phyloP scores from a whole-genome alignment of 2,797 vertebrate species.

The Ceyx erithaca region DNA sequence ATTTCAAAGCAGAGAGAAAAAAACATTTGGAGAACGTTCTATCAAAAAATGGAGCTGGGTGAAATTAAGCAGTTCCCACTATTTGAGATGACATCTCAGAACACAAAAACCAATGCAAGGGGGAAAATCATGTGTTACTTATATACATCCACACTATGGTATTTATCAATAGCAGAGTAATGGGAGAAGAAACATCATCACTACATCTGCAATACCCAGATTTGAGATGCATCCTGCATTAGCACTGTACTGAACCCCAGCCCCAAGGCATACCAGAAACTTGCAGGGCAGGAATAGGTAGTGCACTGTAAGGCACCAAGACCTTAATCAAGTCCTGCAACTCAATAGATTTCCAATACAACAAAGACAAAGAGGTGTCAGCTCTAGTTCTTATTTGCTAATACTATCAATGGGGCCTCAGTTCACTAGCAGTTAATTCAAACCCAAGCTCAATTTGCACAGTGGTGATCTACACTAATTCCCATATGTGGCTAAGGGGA shows the following conservation, averaged over 20 bases:
- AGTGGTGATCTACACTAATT: conserved; percentile 55
- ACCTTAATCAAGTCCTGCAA: conserved; percentile 36
- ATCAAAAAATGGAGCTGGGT: neutral
- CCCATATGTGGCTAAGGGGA: conserved; percentile 38
- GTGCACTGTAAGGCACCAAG: neutral
- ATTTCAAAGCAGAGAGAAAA: neutral
- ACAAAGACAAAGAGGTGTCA: conserved; percentile 42
- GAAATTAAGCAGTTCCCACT: neutral
- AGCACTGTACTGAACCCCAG: neutral
- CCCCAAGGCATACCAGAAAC: neutral
- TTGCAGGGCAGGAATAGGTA: neutral
- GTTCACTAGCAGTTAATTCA: conserved; percentile 66
- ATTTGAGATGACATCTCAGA: neutral
- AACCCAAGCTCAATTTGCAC: conserved; percentile 58
- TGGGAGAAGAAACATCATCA: neutral
- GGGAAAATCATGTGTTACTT: neutral
- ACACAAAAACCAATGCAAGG: neutral
- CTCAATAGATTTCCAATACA: conserved; percentile 23
- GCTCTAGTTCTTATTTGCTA: conserved; percentile 34
- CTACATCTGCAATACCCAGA: neutral
- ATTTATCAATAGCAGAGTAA: neutral
- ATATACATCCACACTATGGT: neutral
- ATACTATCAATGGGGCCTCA: conserved; percentile 45
- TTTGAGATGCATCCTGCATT: neutral
- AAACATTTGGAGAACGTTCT: neutral